Evolutionary conservation across 2,888 invertebrate genomes (phyloP), one percentile per base, ranked within the genome.

Genomic region (Heliconius ismenius): DNA sequence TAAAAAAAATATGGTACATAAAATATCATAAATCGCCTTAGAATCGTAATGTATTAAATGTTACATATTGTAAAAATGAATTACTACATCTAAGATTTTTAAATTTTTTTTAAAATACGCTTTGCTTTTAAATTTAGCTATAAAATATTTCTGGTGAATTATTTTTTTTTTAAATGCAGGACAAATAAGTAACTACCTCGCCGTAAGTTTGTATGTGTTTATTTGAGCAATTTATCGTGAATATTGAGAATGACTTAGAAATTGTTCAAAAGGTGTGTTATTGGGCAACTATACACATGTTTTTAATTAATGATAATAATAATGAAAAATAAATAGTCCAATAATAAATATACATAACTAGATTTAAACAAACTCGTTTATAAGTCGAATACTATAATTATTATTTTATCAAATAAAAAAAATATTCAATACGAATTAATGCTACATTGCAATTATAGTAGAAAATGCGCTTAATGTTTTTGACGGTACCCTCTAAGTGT

Each of bases 111-210:
- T 15, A 18, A 87, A 82, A 36, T 39, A 74, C 62, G 69, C 60
- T 58, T 67, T n/a, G 36, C 32, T 32, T 60, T 65, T 28, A 90
- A 86, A 78, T 82, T 92, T 91, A 92, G 90, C 87, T 90, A 89
- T 89, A 90, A 89, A 87, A 85, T 91, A 85, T 76, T 32, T 32
- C 65, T 79, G 62, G 74, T 76, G 76, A 77, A 78, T 73, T 79
- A 73, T 77, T 43, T 73, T 77, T 43, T 73, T 60, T 43, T 54
- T 73, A 62, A 43, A 36, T 58, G 49, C 65, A 72, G 65, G 60
- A 76, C 24, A 69, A 54, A 32, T 54, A n/a, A 68, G 54, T 64
- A 49, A 76, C 76, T 73, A 68, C 76, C 76, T 76, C 76, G 73
- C 28, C 68, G 49, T 76, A 84, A 76, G 81, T 87, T 87, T 87